These are phyloP conservation scores for Nothoprocta perdicaria DNA, from an alignment of 2,113 vertebrate species.

Conservation along the genomic window DNA sequence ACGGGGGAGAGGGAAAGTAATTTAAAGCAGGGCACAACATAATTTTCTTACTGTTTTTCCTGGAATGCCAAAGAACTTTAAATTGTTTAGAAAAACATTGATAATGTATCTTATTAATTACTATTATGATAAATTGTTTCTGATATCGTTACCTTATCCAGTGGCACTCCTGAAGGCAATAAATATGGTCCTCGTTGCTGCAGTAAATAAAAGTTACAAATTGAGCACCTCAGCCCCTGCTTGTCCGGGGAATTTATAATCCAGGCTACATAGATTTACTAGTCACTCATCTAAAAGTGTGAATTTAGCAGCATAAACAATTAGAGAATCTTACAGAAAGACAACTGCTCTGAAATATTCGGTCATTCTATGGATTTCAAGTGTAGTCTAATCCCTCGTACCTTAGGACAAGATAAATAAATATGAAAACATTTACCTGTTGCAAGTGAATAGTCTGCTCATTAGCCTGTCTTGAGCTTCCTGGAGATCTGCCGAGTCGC, in stretches of 20 bases:
- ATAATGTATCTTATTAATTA: background rate
- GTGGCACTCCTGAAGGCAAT: background rate
- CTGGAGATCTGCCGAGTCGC: background rate
- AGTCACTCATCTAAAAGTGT: background rate
- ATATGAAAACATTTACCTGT: fast-evolving
- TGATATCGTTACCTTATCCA: background rate
- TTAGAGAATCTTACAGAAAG: background rate
- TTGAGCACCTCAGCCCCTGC: background rate
- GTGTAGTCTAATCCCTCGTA: background rate
- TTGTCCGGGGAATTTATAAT: background rate
- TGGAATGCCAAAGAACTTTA: background rate
- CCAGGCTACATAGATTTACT: background rate
- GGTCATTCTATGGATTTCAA: background rate
- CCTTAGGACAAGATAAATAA: background rate
- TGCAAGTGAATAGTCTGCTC: fast-evolving
- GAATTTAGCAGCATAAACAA: background rate
- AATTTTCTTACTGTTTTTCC: background rate
- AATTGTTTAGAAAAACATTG: background rate
- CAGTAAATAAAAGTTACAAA: background rate
- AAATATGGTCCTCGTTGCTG: background rate
- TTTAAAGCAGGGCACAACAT: background rate
- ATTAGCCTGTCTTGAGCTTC: background rate
- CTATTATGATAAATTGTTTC: background rate
- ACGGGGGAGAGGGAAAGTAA: background rate
- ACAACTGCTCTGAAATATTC: background rate